These are phyloP conservation scores for Halisarca cf. caerulea DNA, from an alignment of 37 sponge, comb jelly and placozoan genomes.

Conservation along the genomic window DNA sequence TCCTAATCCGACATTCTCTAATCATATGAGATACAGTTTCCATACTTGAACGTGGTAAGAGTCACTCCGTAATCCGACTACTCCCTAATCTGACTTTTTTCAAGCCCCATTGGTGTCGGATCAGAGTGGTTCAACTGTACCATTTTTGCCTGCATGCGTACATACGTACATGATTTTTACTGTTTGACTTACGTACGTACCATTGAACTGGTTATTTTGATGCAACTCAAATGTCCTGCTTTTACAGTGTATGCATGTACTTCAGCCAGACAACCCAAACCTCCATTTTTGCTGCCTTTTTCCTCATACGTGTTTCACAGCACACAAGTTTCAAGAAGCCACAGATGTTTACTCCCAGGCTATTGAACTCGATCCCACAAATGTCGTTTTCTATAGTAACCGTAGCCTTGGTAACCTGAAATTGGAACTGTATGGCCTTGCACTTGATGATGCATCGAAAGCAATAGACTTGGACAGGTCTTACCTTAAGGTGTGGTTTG, in stretches of 20 bases:
- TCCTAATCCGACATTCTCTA: no score
- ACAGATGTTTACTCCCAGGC: slow-evolving; percentile 86
- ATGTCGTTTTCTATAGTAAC: slow-evolving; percentile 91
- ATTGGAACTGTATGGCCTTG: slow-evolving; percentile 91
- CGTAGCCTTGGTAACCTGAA: slow-evolving; percentile 89
- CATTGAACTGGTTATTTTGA: background rate
- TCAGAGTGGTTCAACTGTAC: no score
- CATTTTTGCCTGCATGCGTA: no score
- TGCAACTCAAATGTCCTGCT: background rate
- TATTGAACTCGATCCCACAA: slow-evolving; percentile 65
- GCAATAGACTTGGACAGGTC: slow-evolving; percentile 83
- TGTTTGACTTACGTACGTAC: no score
- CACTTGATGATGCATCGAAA: slow-evolving; percentile 86
- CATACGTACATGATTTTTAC: no score
- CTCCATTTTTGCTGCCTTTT: background rate
- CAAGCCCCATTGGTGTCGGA: no score
- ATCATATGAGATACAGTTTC: no score
- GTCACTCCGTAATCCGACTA: no score
- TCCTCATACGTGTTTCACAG: no score
- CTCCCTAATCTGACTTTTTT: no score
- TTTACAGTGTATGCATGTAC: background rate
- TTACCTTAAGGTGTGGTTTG: slow-evolving; percentile 70
- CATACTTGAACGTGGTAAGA: no score
- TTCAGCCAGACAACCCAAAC: background rate
- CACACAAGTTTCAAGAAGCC: slow-evolving; percentile 73